A percentile compares a stretch with the other conserved stretches of the same genome.
phyloP scores from a whole-genome alignment of 1,140 invertebrate species.

The Lepidostoma basale region DNA sequence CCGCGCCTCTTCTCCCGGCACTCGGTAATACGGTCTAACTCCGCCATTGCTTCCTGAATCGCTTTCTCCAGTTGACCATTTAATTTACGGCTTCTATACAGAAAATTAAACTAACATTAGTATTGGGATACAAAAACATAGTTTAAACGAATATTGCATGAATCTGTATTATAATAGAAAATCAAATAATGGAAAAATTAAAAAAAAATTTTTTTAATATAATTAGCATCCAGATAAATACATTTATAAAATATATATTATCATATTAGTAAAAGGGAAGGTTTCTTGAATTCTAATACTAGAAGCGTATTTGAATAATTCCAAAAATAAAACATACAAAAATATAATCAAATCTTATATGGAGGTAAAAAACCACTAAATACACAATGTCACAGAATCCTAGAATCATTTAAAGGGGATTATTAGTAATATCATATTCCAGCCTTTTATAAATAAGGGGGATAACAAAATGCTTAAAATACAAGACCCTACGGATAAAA shows the following conservation, averaged over 20 bases:
- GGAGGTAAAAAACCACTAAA: background rate
- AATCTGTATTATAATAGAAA: no score
- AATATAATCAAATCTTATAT: background rate
- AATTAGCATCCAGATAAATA: no score
- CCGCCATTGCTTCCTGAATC: constrained; percentile 89
- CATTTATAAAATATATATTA: no score
- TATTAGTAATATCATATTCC: no score
- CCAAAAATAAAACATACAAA: no score
- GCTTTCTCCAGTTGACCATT: constrained; percentile 85
- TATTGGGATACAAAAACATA: constrained; percentile 23
- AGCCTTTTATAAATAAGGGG: constrained; percentile 8
- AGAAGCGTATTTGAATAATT: no score
- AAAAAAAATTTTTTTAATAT: no score
- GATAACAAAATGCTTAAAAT: constrained; percentile 26
- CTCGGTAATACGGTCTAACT: constrained; percentile 70
- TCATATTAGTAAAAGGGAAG: no score
- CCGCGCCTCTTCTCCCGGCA: constrained; percentile 42
- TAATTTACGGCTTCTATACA: constrained; percentile 83
- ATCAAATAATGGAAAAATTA: no score
- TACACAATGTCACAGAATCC: constrained; percentile 19
- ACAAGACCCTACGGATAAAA: no score
- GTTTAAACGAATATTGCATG: no score
- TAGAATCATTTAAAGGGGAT: background rate
- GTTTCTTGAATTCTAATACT: no score
- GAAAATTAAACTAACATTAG: constrained; percentile 34